Evolutionary conservation across 2,888 invertebrate genomes (phyloP), one percentile per base, ranked within the genome.

Genomic region (Euclidia mi): DNA sequence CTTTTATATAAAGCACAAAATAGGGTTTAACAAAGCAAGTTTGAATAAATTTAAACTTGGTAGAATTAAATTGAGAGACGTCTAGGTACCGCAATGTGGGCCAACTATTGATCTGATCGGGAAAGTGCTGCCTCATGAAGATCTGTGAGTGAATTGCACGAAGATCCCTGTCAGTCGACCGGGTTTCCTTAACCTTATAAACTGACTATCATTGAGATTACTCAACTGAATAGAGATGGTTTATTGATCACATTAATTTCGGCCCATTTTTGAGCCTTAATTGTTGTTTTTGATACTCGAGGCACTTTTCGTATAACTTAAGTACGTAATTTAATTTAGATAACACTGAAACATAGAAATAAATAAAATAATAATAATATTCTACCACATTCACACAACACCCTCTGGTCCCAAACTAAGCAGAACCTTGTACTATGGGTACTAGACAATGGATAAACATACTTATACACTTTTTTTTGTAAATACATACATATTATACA

Each of bases 41-140:
- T 37, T 44, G n/a, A 29, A 31, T 11, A 37, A 40, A 0, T 35
- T 29, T 11, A 44, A 42, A 35, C 34, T 42, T 17, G n/a, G n/a
- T 11, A 7, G 31, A 35, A n/a, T 50, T 17, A 48, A 56, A 75
- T 66, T 47, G 40, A 56, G 58, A 53, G 49, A 50, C n/a, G 47
- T 60, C 45, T 56, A 65, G 53, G 50, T 51, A 57, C 40, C 53
- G 37, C 40, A 62, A 71, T 66, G 56, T 71, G 64, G 60, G 62
- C 64, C 53, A 66, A 76, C 67, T 74, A 80, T 81, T 74, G 80
- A 81, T 78, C 71, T 59, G 53, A 38, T 25, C 46, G 37, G 3
- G 53, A 78, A 81, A 77, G 47, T 74, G 82, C 82, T 61, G 60
- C 50, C 72, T 78, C 81, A 76, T 65, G 67, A 72, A 65, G 71